phyloP scores from a whole-genome alignment of 2,113 vertebrate species.

The Triplophysa siluroides region DNA sequence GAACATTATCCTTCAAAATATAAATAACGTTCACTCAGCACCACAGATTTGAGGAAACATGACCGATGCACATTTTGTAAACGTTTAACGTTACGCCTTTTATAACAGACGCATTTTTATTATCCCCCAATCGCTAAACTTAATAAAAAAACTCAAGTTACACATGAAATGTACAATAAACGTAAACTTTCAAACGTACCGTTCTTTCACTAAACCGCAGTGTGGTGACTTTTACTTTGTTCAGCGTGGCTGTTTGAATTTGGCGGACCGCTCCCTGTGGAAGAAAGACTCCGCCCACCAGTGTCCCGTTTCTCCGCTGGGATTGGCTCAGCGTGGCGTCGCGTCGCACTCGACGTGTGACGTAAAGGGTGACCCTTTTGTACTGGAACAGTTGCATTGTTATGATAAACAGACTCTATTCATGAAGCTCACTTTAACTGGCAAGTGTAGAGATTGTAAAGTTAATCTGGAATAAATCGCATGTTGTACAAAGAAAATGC shows the following conservation, averaged over 20 bases:
- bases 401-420: neutral
- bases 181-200: neutral
- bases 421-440: neutral
- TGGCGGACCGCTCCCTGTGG: conserved; percentile 61
- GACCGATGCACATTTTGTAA: neutral
- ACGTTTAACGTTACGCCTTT: neutral
- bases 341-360: neutral
- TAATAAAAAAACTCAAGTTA: too few species aligned
- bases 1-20: neutral
- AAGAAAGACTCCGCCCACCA: conserved; percentile 3
- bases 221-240: conserved; percentile 37
- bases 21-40: neutral
- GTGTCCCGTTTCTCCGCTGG: neutral
- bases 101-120: neutral
- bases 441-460: neutral
- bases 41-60: neutral
- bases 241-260: conserved; percentile 71
- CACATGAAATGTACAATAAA: neutral
- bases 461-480: neutral
- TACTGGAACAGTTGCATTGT: neutral
- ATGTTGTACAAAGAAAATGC: too few species aligned
- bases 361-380: neutral
- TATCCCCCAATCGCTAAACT: neutral
- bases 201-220: neutral
- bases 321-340: conserved; percentile 8